Evolutionary conservation across 2,797 vertebrate species (phyloP).

Genomic region (Mormyrops attenuatus): DNA sequence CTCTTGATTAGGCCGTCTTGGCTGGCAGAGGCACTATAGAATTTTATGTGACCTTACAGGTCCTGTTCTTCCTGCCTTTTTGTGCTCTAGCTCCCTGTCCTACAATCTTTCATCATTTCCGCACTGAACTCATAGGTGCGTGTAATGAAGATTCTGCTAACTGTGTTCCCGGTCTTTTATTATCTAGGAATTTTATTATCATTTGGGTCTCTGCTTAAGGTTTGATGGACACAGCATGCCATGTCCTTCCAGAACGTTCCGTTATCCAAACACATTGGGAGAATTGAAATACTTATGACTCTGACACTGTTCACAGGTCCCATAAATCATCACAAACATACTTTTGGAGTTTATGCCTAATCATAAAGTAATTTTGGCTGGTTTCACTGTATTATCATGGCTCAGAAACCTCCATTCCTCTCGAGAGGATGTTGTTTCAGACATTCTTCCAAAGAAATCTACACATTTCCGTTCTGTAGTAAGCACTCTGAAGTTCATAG

Average conservation of each 20-base stretch:
- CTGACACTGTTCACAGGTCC: not conserved
- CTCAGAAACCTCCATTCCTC: not conserved
- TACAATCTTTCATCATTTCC: not conserved
- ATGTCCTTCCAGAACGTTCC: not conserved
- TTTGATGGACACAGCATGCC: not conserved
- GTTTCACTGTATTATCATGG: not conserved
- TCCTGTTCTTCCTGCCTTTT: not conserved
- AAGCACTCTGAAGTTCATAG: too few species aligned
- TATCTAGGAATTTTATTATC: not conserved
- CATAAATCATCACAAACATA: not conserved
- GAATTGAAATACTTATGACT: not conserved
- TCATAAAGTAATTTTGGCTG: not conserved
- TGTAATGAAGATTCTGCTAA: not conserved
- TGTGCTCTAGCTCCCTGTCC: not conserved
- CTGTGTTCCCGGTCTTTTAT: not conserved
- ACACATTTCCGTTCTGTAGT: too few species aligned
- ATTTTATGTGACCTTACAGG: not conserved
- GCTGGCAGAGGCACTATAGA: not conserved
- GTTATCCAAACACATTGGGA: not conserved
- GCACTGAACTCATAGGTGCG: not conserved
- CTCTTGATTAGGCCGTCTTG: not conserved
- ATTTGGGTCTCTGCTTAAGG: not conserved
- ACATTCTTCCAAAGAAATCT: too few species aligned
- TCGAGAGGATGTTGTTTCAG: too few species aligned
- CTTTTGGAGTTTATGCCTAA: not conserved